These are phyloP conservation scores for Nezara viridula DNA, from an alignment of 2,888 invertebrate species.

Conservation along the genomic window DNA sequence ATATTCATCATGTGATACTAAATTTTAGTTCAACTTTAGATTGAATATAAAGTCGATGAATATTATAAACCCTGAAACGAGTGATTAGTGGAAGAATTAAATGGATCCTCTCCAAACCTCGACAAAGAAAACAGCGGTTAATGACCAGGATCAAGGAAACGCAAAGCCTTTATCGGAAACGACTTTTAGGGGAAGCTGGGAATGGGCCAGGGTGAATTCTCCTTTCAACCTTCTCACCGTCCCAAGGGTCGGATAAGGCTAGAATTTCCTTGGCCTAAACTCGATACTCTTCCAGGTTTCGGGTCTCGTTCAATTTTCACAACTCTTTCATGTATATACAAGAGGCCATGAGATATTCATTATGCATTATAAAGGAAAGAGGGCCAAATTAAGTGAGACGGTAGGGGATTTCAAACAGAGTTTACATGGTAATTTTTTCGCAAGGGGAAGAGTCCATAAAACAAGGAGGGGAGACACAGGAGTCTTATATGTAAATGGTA, in stretches of 20 bases:
- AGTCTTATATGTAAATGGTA: constrained; percentile 65
- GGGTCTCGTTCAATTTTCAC: constrained; percentile 58
- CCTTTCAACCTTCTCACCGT: background rate
- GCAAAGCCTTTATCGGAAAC: constrained; percentile 12
- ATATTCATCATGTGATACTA: background rate
- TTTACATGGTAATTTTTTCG: constrained; percentile 60
- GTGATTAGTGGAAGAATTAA: background rate
- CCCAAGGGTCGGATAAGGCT: constrained; percentile 1
- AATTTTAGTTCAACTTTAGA: background rate
- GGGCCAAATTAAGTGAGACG: constrained; percentile 57
- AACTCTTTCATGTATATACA: constrained; percentile 59
- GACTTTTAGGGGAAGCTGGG: background rate
- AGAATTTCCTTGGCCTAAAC: constrained; percentile 42
- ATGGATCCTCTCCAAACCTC: background rate
- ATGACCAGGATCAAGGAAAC: background rate
- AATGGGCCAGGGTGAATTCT: background rate
- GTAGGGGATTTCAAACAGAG: constrained; percentile 58
- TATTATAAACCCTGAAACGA: no score
- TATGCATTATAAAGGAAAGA: constrained; percentile 57
- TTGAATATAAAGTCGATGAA: background rate
- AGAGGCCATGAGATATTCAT: constrained; percentile 53
- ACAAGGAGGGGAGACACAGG: constrained; percentile 61
- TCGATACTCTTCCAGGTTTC: constrained; percentile 53
- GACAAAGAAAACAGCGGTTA: background rate
- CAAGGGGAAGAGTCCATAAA: constrained; percentile 59